These are phyloP conservation scores for Miopithecus talapoin DNA, from an alignment of 2,797 vertebrate genomes.

Conservation along the genomic window DNA sequence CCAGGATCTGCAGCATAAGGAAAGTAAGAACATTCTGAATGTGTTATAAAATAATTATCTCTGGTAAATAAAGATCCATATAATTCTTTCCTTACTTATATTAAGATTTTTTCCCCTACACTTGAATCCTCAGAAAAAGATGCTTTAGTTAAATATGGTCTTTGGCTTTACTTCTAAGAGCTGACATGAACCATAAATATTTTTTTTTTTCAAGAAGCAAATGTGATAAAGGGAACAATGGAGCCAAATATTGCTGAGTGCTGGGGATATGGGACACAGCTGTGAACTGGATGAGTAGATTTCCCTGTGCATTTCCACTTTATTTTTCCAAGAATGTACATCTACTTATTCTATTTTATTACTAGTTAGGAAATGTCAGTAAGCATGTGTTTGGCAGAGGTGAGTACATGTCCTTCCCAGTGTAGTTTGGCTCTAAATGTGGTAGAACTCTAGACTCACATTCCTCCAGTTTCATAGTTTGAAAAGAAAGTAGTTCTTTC, in stretches of 20 bases:
- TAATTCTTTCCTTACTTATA: neutral
- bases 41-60: neutral
- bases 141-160: neutral
- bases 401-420: neutral
- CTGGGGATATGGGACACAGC: neutral
- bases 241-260: neutral
- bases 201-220: slow-evolving; percentile 24
- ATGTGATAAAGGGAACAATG: neutral
- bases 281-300: neutral
- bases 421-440: neutral
- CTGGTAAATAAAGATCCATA: slow-evolving; percentile 24
- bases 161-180: neutral
- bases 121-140: neutral
- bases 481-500: neutral
- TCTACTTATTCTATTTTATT: slow-evolving; percentile 25
- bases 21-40: slow-evolving; percentile 8
- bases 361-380: slow-evolving; percentile 15
- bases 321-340: neutral
- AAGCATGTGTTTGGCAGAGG: slow-evolving; percentile 9
- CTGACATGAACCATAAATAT: neutral
- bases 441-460: neutral
- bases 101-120: neutral
- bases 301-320: slow-evolving; percentile 22
- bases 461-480: neutral
- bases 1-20: neutral